phyloP scores from a whole-genome alignment of 2,797 vertebrate genomes.

The Falco rusticolus region DNA sequence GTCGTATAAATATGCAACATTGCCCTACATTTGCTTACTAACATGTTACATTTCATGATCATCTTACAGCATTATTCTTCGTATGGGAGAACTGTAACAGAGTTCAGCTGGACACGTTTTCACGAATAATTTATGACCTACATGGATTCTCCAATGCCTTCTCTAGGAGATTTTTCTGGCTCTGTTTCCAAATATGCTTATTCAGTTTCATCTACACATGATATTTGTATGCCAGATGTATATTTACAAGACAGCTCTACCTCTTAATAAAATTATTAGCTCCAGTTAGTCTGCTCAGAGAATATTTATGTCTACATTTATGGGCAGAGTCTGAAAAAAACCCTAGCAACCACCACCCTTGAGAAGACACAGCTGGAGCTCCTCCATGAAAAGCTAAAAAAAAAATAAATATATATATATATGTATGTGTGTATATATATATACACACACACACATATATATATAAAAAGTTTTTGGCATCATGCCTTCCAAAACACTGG shows the following conservation, averaged over 20 bases:
- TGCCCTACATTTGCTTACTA: not conserved
- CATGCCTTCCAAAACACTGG: constrained; percentile 51
- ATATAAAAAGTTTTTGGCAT: constrained; percentile 1
- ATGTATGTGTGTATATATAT: not conserved
- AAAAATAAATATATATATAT: not conserved
- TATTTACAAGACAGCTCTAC: constrained; percentile 38
- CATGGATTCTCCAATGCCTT: not conserved
- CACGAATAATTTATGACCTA: not conserved
- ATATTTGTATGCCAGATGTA: constrained; percentile 37
- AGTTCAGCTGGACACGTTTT: constrained; percentile 26
- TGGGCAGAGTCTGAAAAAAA: not conserved
- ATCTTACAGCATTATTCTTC: constrained; percentile 26
- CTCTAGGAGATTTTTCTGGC: constrained; percentile 8
- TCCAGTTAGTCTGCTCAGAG: constrained; percentile 14
- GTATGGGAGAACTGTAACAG: not conserved
- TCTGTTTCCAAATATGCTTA: not conserved
- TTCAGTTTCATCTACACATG: constrained; percentile 19
- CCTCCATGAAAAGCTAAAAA: not conserved
- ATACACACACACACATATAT: too few relatives aligned
- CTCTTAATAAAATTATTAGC: constrained; percentile 49
- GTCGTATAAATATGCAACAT: not conserved
- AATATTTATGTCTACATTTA: constrained; percentile 17
- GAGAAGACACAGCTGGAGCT: constrained; percentile 30
- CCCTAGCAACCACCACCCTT: not conserved
- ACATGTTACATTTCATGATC: not conserved